These are phyloP conservation scores for Actinernus sp. DNA, from an alignment of 92 coral and sea anemone genomes.

Conservation along the genomic window DNA sequence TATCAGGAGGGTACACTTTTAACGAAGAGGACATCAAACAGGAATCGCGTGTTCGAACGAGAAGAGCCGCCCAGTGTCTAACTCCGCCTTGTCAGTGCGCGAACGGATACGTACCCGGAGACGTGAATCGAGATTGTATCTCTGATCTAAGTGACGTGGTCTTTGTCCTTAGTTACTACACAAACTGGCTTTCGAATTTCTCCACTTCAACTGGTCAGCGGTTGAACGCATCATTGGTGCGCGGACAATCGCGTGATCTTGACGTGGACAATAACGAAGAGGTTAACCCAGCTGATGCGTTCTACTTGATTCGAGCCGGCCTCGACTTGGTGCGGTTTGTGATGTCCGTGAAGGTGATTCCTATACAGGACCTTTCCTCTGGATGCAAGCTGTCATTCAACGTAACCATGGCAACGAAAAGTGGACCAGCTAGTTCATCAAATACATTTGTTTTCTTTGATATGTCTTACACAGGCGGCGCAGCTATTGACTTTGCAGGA, in stretches of 20 bases:
- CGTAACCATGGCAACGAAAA: slow-evolving; percentile 32
- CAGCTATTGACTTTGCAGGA: slow-evolving; percentile 43
- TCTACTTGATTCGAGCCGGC: slow-evolving; percentile 39
- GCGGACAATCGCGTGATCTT: slow-evolving; percentile 26
- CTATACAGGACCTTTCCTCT: slow-evolving; percentile 48
- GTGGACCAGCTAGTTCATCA: slow-evolving; percentile 7
- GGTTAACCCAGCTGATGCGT: slow-evolving; percentile 65
- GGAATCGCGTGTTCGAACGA: slow-evolving; percentile 28
- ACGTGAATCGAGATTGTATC: slow-evolving; percentile 55
- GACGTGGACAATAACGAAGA: slow-evolving; percentile 55
- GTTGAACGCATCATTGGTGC: slow-evolving; percentile 5
- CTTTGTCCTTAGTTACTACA: slow-evolving; percentile 41
- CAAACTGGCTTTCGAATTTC: slow-evolving; percentile 27
- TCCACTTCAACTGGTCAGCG: slow-evolving; percentile 17
- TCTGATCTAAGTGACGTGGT: slow-evolving; percentile 51
- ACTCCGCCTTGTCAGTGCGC: slow-evolving; percentile 26
- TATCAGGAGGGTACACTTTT: background rate
- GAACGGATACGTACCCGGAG: slow-evolving; percentile 23
- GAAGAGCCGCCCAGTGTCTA: slow-evolving; percentile 29
- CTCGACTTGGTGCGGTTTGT: slow-evolving; percentile 49
- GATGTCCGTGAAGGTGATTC: slow-evolving; percentile 19
- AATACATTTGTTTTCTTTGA: slow-evolving; percentile 52
- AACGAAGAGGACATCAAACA: slow-evolving; percentile 1
- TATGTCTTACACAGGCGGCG: slow-evolving; percentile 24
- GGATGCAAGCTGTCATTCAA: slow-evolving; percentile 41